These are phyloP conservation scores for Rhagophthalmus giganteus DNA, from an alignment of 2,888 invertebrate genomes.

Conservation along the genomic window DNA sequence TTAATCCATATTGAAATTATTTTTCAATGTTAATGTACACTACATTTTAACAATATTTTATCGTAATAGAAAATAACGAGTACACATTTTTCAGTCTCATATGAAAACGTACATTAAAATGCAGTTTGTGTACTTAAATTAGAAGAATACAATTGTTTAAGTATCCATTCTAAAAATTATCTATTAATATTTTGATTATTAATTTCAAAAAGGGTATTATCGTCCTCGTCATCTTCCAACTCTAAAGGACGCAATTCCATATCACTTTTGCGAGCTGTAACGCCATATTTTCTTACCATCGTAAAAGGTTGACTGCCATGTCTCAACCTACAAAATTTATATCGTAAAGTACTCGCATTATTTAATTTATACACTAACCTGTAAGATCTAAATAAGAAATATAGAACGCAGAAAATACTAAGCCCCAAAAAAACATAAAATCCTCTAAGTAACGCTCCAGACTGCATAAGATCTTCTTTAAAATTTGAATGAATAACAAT, in stretches of 20 bases:
- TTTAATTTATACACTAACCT: no score
- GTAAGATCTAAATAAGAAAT: slow-evolving; percentile 38
- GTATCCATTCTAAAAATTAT: slow-evolving; percentile 2
- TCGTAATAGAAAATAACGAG: slow-evolving; percentile 3
- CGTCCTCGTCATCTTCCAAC: slow-evolving; percentile 53
- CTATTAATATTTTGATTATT: slow-evolving; percentile 31
- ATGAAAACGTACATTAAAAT: neutral
- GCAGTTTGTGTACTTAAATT: neutral
- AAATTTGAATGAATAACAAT: neutral
- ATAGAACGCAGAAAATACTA: slow-evolving; percentile 36
- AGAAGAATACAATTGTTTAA: neutral
- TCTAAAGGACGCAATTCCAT: slow-evolving; percentile 54
- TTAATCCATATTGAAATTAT: no score
- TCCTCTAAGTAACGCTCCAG: slow-evolving; percentile 39
- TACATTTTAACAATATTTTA: no score
- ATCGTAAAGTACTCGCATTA: no score
- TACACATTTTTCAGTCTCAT: slow-evolving; percentile 8
- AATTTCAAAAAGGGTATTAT: slow-evolving; percentile 53
- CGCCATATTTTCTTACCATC: slow-evolving; percentile 51
- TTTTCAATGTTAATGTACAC: no score
- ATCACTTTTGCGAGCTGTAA: slow-evolving; percentile 49
- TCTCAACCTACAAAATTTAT: slow-evolving; percentile 38
- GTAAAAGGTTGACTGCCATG: slow-evolving; percentile 36
- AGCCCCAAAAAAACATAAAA: slow-evolving; percentile 41
- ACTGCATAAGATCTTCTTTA: slow-evolving; percentile 26